Conservation (phyloP, 2,888 invertebrate species). For the Ctena decussata region DNA sequence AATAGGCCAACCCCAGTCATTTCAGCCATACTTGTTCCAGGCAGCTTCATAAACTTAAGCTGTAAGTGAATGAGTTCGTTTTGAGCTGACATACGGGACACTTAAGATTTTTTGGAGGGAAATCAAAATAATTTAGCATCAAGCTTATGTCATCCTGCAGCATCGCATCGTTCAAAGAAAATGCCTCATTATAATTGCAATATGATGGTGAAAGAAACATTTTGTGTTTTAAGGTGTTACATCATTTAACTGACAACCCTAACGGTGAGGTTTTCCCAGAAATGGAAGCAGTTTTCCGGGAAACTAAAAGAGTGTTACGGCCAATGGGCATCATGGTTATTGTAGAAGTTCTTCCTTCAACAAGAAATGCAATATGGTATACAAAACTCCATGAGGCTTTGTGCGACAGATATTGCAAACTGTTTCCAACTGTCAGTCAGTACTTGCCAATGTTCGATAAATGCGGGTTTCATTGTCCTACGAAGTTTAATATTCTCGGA, state of each 20-base stretch:
- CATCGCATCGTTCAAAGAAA: no score
- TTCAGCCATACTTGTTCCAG: no score
- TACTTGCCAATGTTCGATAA: conserved; percentile 1
- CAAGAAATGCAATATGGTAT: conserved; percentile 14
- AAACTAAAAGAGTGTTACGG: conserved; percentile 4
- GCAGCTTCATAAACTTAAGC: no score
- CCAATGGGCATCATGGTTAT: conserved; percentile 25
- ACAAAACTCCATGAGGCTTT: background rate
- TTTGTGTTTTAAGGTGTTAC: conserved; percentile 27
- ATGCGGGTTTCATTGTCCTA: background rate
- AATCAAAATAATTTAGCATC: no score
- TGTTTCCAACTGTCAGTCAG: background rate
- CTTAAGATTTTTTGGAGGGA: no score
- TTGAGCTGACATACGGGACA: no score
- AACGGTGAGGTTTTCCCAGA: background rate
- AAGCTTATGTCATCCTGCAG: no score
- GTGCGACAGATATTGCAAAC: conserved; percentile 16
- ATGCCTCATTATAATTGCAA: no score
- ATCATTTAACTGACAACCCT: conserved; percentile 15
- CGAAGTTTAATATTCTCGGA: conserved; percentile 11
- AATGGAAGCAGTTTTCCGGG: background rate
- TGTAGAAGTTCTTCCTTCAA: conserved; percentile 4
- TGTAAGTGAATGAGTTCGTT: no score
- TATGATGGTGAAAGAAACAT: no score
- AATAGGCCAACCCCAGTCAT: no score